phyloP scores from a whole-genome alignment of 30 jellyfish, hydroid and myxozoan genomes.

The Morbakka virulenta region DNA sequence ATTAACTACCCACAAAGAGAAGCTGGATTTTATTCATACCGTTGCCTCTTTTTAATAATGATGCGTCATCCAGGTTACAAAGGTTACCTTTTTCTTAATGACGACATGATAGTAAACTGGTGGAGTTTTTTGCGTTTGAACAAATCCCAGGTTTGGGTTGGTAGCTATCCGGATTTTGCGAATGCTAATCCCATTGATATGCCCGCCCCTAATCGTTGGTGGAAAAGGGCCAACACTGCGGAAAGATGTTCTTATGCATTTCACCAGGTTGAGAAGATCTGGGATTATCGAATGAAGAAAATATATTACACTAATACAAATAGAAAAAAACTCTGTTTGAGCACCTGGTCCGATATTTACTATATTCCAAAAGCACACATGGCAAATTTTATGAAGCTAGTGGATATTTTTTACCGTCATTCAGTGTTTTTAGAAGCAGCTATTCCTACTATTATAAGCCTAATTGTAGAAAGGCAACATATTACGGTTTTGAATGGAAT shows the following conservation, averaged over 20 bases:
- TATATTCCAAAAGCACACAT: constrained; percentile 38
- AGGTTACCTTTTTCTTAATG: constrained; percentile 64
- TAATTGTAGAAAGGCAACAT: constrained; percentile 25
- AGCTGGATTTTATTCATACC: constrained; percentile 64
- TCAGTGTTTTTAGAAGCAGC: constrained; percentile 62
- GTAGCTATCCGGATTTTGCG: constrained; percentile 1
- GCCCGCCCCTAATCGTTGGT: constrained; percentile 50
- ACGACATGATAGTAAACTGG: constrained; percentile 70
- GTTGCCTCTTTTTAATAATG: constrained; percentile 57
- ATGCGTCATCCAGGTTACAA: constrained; percentile 39
- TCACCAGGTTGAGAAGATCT: constrained; percentile 18
- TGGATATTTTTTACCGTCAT: constrained; percentile 51
- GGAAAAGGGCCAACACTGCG: constrained; percentile 57
- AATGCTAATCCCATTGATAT: constrained; percentile 34
- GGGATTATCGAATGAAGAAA: neutral
- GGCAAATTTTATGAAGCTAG: constrained; percentile 12
- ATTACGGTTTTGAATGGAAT: constrained; percentile 17
- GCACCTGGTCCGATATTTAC: constrained; percentile 61
- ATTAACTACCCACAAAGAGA: constrained; percentile 44
- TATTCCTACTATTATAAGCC: constrained; percentile 25
- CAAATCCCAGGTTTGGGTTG: constrained; percentile 52
- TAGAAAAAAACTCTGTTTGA: constrained; percentile 48
- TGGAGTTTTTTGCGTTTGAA: constrained; percentile 60
- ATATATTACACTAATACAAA: constrained; percentile 45
- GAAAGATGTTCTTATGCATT: constrained; percentile 56